phyloP scores from a whole-genome alignment of 2,797 vertebrate species.

The Poecilia wingei region DNA sequence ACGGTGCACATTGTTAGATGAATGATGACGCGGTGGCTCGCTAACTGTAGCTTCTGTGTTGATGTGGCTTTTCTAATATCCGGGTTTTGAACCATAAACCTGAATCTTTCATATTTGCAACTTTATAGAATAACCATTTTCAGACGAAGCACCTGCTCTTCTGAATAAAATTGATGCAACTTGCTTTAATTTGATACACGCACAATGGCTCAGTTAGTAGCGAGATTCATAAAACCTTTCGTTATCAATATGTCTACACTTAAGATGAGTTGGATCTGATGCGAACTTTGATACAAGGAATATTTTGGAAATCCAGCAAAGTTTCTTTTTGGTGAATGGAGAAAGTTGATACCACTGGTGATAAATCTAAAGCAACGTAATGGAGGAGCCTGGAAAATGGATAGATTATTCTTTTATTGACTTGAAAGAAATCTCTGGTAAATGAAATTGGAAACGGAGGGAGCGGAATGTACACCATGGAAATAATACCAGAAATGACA shows the following conservation, averaged over 20 bases:
- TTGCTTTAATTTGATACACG: not conserved
- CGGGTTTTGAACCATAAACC: not conserved
- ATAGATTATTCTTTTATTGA: not conserved
- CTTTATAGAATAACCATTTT: not conserved
- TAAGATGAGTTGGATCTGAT: not conserved
- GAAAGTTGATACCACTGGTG: conserved; percentile 9
- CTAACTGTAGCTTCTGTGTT: not conserved
- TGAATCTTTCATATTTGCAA: not conserved
- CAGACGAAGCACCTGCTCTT: not conserved
- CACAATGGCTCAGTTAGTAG: not conserved
- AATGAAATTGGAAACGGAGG: not conserved
- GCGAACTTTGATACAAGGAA: not conserved
- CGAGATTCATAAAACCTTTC: not conserved
- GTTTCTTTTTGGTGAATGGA: not conserved
- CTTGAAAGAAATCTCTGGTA: not conserved
- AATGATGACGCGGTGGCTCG: not conserved
- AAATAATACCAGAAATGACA: not conserved
- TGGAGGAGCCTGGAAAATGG: conserved; percentile 5
- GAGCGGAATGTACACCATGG: not conserved
- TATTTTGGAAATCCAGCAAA: not conserved
- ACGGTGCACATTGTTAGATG: not conserved
- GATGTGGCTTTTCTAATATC: not conserved
- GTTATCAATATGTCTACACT: not conserved
- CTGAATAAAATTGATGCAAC: not conserved
- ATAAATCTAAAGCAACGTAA: conserved; percentile 3